Base-by-base conservation (phyloP, 2,113 vertebrate genomes). In the Cynoglossus semilaevis region DNA sequence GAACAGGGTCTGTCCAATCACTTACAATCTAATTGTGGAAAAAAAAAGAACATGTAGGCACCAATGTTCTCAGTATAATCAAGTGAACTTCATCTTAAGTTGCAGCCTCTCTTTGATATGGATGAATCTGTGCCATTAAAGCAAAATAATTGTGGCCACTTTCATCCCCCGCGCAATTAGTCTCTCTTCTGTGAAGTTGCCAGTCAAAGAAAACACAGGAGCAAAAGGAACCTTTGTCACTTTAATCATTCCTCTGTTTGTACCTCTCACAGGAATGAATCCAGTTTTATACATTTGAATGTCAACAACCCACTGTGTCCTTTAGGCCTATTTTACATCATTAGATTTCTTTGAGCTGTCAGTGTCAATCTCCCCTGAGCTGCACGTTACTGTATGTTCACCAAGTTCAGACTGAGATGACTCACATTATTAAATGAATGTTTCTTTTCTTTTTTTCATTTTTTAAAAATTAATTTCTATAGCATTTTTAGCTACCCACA, bases 101-200 rank as follows among this genome's bases (percentile, higher is more conserved):
- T 84, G 62, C 70, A 73, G 48, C 58, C 52, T 73, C 71, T 61
- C 80, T 79, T 77, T 87, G 68, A 83, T 81, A 82, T 74, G 47
- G 64, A 75, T 68, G 71, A 69, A 87, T 82, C 80, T 77, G 72
- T 69, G 70, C 78, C 66, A 76, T 86, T 77, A 77, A 67, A 69
- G 70, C 63, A 76, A 78, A 84, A 87, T 87, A 88, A 87, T 88
- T 87, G 72, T 78, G 68, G 66, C 72, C 74, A 80, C 82, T 85
- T 85, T 85, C 62, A 79, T 85, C 72, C 72, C 51, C 65, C 37
- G 49, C 15, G 44, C 74, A 86, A 85, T 89, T 86, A 87, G 69
- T 76, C 72, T 73, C 65, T 80, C 54, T 67, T 86, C 76, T 81
- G 69, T 77, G 81, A 80, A 80, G 80, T 85, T 63, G 64, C 82